These are phyloP conservation scores for Ambastaia sidthimunki DNA, from an alignment of 2,797 vertebrate species.

Conservation along the genomic window DNA sequence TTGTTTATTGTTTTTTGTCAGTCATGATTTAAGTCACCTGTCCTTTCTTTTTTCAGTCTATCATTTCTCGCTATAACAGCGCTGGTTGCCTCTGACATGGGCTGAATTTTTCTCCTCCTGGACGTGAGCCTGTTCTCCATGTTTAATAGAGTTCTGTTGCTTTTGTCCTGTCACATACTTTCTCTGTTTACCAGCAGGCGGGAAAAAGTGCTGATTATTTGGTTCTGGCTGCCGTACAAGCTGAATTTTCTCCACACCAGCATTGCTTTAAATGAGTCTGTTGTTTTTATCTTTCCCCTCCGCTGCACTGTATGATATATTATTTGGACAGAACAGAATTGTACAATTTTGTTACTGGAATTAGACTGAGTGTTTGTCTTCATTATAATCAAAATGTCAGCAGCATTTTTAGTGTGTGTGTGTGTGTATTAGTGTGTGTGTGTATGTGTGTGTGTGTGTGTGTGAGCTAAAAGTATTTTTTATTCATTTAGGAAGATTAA, in stretches of 20 bases:
- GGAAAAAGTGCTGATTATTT: slow-evolving; percentile 33
- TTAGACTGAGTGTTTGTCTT: slow-evolving; percentile 45
- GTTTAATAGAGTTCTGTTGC: slow-evolving; percentile 9
- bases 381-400: slow-evolving; percentile 48
- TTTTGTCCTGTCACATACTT: slow-evolving; percentile 31
- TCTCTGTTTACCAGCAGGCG: slow-evolving; percentile 4
- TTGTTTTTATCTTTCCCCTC: slow-evolving; percentile 7
- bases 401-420: slow-evolving; percentile 10
- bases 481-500: slow-evolving; percentile 15
- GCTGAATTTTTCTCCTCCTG: not conserved
- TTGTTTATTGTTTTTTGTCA: too few species aligned
- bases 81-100: not conserved
- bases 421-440: slow-evolving; percentile 23
- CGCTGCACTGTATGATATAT: slow-evolving; percentile 13
- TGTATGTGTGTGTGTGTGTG: not conserved
- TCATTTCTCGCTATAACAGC: slow-evolving; percentile 7
- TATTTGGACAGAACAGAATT: slow-evolving; percentile 23
- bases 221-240: slow-evolving; percentile 1
- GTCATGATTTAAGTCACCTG: too few species aligned
- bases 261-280: slow-evolving; percentile 4
- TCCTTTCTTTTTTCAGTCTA: too few species aligned
- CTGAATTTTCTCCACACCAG: not conserved
- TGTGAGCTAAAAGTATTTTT: not conserved
- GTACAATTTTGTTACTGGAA: slow-evolving; percentile 14
- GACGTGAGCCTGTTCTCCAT: not conserved